A percentile compares a stretch with the other conserved stretches of the same genome.
These are phyloP conservation scores for Clistopyga incitator DNA, from an alignment of 2,888 invertebrate genomes.

Conservation along the genomic window DNA sequence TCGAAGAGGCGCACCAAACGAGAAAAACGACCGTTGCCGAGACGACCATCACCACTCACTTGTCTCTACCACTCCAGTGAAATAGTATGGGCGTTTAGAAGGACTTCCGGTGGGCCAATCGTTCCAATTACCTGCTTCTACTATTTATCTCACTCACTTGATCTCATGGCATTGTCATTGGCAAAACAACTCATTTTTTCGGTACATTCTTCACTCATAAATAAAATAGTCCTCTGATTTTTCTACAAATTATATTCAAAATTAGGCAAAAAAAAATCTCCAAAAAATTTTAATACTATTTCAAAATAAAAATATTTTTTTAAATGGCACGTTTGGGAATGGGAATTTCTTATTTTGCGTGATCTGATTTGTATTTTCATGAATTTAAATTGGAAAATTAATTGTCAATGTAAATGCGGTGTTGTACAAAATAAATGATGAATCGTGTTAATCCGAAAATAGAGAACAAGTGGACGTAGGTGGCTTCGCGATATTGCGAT, in stretches of 20 bases:
- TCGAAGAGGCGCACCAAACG: conserved; percentile 36
- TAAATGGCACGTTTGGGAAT: too few relatives aligned
- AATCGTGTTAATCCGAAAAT: conserved; percentile 7
- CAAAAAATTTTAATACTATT: too few relatives aligned
- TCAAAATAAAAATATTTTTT: too few relatives aligned
- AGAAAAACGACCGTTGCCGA: conserved; percentile 8
- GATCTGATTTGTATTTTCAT: too few relatives aligned
- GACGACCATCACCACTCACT: neutral
- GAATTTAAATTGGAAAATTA: too few relatives aligned
- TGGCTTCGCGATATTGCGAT: neutral
- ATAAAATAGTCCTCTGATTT: too few relatives aligned
- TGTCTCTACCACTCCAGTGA: conserved; percentile 40
- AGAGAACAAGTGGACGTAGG: neutral
- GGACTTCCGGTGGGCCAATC: conserved; percentile 44
- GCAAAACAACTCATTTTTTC: neutral
- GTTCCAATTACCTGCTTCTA: neutral
- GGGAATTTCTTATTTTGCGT: too few relatives aligned
- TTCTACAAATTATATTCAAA: too few relatives aligned
- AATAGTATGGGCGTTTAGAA: conserved; percentile 70
- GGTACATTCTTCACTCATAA: neutral
- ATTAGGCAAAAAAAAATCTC: too few relatives aligned
- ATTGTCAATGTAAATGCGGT: too few relatives aligned
- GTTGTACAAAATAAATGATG: neutral
- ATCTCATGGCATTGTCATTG: neutral
- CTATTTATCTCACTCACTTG: neutral